Conservation (phyloP, 1,140 invertebrate genomes). For the Drosophila kurseongensis region DNA sequence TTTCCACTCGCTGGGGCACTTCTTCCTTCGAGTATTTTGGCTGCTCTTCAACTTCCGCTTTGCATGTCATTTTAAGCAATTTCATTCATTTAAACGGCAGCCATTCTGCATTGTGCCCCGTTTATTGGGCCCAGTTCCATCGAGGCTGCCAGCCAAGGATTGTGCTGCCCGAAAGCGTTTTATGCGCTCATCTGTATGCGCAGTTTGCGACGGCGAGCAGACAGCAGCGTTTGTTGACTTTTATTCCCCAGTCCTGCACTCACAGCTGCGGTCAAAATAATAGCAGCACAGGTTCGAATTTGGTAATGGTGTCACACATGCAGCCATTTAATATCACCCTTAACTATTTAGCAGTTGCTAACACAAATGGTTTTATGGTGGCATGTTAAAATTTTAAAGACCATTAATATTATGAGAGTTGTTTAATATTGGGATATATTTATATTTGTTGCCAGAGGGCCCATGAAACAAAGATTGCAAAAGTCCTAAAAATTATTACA, state of each 20-base stretch:
- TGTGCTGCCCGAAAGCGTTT: constrained; percentile 59
- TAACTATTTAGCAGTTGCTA: no score
- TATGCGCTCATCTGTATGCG: constrained; percentile 63
- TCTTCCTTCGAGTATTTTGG: constrained; percentile 47
- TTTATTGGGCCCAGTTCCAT: constrained; percentile 49
- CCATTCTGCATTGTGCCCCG: constrained; percentile 58
- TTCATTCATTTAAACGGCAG: constrained; percentile 75
- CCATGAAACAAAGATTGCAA: no score
- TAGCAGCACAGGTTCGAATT: neutral
- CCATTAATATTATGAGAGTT: neutral
- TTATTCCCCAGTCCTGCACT: constrained; percentile 32
- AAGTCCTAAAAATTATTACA: no score
- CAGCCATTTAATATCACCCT: neutral
- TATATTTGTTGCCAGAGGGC: no score
- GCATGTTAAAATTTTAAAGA: neutral
- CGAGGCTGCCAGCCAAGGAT: constrained; percentile 21
- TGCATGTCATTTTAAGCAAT: constrained; percentile 72
- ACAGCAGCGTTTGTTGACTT: constrained; percentile 64
- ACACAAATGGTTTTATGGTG: no score
- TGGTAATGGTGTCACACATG: no score
- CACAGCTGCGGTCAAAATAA: constrained; percentile 6
- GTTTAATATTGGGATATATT: neutral
- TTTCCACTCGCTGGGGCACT: constrained; percentile 2
- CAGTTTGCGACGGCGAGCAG: constrained; percentile 52
- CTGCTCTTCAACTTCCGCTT: constrained; percentile 63